Evolutionary conservation across 2,113 vertebrate species (phyloP).

Genomic region (Odocoileus hemionus): DNA sequence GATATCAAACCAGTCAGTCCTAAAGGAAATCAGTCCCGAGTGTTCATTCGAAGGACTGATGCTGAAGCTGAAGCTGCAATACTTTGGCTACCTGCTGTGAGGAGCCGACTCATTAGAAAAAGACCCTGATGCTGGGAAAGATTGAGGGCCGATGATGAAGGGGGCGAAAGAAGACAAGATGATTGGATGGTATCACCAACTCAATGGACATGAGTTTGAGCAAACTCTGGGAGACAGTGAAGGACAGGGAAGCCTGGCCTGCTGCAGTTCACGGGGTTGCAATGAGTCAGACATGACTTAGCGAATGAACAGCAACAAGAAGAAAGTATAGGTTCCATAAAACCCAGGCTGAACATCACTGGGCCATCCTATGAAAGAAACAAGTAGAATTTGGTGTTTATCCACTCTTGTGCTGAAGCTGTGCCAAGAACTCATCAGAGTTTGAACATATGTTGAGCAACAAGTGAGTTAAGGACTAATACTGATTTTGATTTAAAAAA

Average conservation of each 20-base stretch:
- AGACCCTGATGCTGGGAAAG: neutral
- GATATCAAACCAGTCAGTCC: neutral
- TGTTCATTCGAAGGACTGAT: neutral
- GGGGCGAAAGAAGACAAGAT: neutral
- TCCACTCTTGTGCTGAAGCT: neutral
- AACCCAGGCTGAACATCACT: neutral
- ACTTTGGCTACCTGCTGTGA: neutral
- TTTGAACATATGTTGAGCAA: neutral
- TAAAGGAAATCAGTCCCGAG: neutral
- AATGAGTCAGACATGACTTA: neutral
- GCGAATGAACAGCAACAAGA: neutral
- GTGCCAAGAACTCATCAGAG: neutral
- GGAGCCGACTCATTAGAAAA: neutral
- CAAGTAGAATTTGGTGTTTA: neutral
- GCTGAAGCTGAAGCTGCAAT: neutral
- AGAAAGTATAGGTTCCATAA: neutral
- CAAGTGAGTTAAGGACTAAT: neutral
- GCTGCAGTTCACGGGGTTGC: neutral
- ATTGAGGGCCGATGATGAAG: neutral
- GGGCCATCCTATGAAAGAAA: neutral
- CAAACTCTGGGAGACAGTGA: neutral
- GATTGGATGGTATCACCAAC: neutral
- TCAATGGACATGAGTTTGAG: neutral
- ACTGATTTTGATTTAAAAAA: neutral
- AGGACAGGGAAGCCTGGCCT: neutral